phyloP scores from a whole-genome alignment of 2,797 vertebrate genomes.

The Sebastes baramenuke region DNA sequence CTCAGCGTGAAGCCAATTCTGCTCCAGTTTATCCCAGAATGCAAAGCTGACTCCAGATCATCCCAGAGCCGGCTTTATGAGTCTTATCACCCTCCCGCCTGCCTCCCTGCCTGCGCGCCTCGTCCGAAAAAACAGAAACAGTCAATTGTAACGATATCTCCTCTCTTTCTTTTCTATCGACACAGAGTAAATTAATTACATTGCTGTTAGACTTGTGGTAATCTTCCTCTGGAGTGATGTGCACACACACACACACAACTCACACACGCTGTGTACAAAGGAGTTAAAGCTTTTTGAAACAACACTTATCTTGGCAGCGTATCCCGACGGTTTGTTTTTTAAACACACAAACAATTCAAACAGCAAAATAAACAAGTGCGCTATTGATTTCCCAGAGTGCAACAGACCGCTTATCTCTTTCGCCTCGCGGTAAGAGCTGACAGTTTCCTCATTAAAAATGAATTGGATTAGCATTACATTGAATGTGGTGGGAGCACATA shows the following conservation, averaged over 20 bases:
- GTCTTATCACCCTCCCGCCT: constrained; percentile 60
- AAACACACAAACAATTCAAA: constrained; percentile 89
- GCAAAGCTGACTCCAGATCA: constrained; percentile 58
- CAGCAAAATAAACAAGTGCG: constrained; percentile 91
- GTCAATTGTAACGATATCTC: constrained; percentile 72
- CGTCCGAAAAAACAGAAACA: constrained; percentile 61
- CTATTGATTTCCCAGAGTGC: constrained; percentile 89
- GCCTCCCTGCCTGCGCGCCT: constrained; percentile 32
- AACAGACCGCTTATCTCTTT: constrained; percentile 85
- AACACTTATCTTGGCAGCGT: constrained; percentile 78
- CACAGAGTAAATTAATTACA: constrained; percentile 81
- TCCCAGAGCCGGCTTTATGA: constrained; percentile 48
- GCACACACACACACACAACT: constrained; percentile 45
- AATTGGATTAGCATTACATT: constrained; percentile 91
- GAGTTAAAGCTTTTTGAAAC: constrained; percentile 73
- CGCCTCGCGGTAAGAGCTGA: constrained; percentile 84
- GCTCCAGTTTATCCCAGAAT: constrained; percentile 54
- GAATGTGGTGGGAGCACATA: constrained; percentile 67
- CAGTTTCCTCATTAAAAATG: constrained; percentile 90
- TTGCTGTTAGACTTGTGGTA: constrained; percentile 76
- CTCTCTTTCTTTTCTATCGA: constrained; percentile 67
- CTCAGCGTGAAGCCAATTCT: constrained; percentile 33
- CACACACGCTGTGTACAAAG: constrained; percentile 65
- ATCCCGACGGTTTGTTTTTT: constrained; percentile 79
- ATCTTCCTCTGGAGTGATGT: constrained; percentile 81